Evolutionary conservation across 2,888 invertebrate genomes (phyloP).

Genomic region (Daptonema setosum): DNA sequence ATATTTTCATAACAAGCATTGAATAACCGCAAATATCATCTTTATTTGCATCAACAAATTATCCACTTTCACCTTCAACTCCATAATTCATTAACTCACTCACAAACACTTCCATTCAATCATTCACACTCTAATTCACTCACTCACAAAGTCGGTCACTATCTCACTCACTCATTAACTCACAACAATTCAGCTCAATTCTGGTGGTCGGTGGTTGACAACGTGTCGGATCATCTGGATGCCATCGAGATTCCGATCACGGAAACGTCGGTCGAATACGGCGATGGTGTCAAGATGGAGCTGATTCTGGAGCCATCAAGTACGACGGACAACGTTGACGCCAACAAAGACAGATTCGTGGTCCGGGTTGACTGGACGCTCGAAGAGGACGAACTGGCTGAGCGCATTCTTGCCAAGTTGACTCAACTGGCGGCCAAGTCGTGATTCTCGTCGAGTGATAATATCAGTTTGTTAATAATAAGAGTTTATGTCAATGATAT

Average conservation of each 20-base stretch:
- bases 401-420: background rate
- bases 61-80: too few relatives aligned
- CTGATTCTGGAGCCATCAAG: background rate
- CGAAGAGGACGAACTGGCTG: background rate
- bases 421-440: background rate
- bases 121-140: too few relatives aligned
- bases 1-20: too few relatives aligned
- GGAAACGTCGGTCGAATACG: background rate
- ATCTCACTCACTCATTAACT: background rate
- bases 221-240: background rate
- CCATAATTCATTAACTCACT: too few relatives aligned
- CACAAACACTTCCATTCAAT: too few relatives aligned
- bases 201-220: background rate
- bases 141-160: too few relatives aligned
- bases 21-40: too few relatives aligned
- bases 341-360: background rate
- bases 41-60: too few relatives aligned
- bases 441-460: too few relatives aligned
- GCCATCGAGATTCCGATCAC: background rate
- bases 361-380: background rate
- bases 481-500: too few relatives aligned
- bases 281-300: background rate
- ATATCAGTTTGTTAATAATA: too few relatives aligned
- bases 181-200: background rate
- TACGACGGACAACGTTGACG: background rate